Evolutionary conservation across 2,797 vertebrate species (phyloP).

Genomic region (Sebastes hopkinsi): DNA sequence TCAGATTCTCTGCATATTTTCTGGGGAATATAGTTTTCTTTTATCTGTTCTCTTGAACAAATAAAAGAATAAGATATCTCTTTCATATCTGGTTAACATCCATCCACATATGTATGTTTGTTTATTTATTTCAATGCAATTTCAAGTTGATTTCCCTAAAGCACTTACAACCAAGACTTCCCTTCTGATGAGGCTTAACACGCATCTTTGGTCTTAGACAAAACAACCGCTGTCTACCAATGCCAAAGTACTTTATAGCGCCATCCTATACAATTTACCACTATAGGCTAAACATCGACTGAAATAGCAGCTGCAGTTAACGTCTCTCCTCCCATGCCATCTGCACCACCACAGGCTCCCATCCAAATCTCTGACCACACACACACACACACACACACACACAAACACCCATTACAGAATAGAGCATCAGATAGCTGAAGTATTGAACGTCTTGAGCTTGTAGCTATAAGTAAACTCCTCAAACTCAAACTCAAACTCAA

Average conservation of each 20-base stretch:
- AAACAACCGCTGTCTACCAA: conserved; percentile 24
- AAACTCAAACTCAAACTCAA: conserved; percentile 57
- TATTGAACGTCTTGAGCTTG: conserved; percentile 19
- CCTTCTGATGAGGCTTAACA: conserved; percentile 12
- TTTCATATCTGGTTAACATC: conserved; percentile 6
- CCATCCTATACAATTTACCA: conserved; percentile 30
- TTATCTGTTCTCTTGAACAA: neutral
- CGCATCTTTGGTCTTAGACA: conserved; percentile 3
- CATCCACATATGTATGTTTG: neutral
- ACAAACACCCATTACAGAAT: conserved; percentile 4
- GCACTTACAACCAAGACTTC: neutral
- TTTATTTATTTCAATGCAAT: neutral
- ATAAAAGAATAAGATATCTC: neutral
- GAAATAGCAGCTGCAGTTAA: conserved; percentile 50
- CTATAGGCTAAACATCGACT: conserved; percentile 32
- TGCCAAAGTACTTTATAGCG: neutral
- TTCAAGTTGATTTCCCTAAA: conserved; percentile 15
- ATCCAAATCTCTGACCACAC: conserved; percentile 22
- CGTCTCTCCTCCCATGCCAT: conserved; percentile 24
- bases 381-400: neutral
- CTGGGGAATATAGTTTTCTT: neutral
- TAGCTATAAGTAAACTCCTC: conserved; percentile 50
- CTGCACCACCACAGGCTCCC: conserved; percentile 30
- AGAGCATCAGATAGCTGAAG: conserved; percentile 7
- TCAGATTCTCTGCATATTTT: conserved; percentile 32